Percentiles rank a stretch among this genome's conserved stretches.
These are phyloP conservation scores for Bubo scandiacus DNA, from an alignment of 2,113 vertebrate species.

Conservation along the genomic window DNA sequence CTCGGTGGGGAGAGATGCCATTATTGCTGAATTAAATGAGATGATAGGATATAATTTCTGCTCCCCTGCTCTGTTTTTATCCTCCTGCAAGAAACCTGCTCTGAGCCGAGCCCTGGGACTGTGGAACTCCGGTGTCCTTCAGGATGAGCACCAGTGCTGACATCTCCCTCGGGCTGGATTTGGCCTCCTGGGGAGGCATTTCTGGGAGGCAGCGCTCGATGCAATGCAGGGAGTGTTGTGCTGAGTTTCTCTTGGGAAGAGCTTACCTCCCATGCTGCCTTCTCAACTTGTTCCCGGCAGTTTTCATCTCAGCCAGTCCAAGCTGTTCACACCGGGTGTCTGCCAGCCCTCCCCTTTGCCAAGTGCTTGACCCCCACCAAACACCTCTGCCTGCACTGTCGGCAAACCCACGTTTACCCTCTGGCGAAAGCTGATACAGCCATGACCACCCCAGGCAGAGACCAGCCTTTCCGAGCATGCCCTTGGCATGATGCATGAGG, in stretches of 20 bases:
- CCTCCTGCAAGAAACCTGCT: neutral
- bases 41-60: neutral
- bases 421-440: neutral
- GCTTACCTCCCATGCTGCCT: neutral
- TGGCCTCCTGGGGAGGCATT: neutral
- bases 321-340: neutral
- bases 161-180: accelerated
- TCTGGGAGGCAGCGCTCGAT: neutral
- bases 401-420: neutral
- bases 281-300: neutral
- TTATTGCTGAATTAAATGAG: neutral
- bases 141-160: neutral
- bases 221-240: accelerated
- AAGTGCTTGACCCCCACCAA: neutral
- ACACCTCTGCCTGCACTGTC: neutral
- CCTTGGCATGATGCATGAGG: neutral
- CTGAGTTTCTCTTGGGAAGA: neutral
- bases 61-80: neutral
- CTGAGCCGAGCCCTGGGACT: neutral
- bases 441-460: neutral
- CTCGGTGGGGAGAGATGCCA: neutral
- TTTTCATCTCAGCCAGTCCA: neutral
- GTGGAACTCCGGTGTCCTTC: neutral
- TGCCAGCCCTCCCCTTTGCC: neutral
- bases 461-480: neutral